phyloP scores from a whole-genome alignment of 2,888 invertebrate species.

The Odontocolon sp. region DNA sequence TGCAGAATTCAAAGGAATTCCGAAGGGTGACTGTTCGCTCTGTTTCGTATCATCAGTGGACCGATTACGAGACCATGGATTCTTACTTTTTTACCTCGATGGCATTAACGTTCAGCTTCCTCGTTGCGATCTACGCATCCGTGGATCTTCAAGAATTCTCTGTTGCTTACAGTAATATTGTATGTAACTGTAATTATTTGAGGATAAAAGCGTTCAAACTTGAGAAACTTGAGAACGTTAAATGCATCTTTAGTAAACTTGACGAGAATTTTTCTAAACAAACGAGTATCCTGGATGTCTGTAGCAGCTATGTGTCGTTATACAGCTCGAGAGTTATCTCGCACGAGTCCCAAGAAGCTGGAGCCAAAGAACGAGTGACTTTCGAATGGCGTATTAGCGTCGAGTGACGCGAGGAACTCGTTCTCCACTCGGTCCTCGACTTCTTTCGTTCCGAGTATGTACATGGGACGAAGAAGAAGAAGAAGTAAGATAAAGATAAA shows the following conservation, averaged over 20 bases:
- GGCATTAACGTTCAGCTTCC: background rate
- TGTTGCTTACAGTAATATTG: background rate
- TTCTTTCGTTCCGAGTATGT: conserved; percentile 7
- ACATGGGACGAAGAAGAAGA: conserved; percentile 21
- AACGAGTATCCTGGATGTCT: conserved; percentile 5
- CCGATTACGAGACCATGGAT: conserved; percentile 17
- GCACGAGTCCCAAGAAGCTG: conserved; percentile 5
- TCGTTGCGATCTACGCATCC: conserved; percentile 1
- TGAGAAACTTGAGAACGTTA: background rate
- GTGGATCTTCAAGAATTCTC: conserved; percentile 14
- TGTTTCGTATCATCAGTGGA: background rate
- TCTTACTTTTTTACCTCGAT: conserved; percentile 2
- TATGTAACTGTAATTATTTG: background rate
- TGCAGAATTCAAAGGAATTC: too few species aligned
- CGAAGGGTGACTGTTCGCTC: background rate
- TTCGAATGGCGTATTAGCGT: conserved; percentile 27
- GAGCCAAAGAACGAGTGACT: conserved; percentile 1
- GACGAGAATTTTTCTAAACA: background rate
- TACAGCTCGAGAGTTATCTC: conserved; percentile 11
- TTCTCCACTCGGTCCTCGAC: conserved; percentile 20
- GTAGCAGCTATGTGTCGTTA: background rate
- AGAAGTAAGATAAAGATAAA: conserved; percentile 25
- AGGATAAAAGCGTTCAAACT: background rate
- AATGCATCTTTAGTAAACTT: background rate
- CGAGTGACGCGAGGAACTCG: conserved; percentile 39